Evolutionary conservation across 35 echinoderm and acorn worm species (phyloP), one percentile per base, ranked within the genome.

Genomic region (Lytechinus variegatus): DNA sequence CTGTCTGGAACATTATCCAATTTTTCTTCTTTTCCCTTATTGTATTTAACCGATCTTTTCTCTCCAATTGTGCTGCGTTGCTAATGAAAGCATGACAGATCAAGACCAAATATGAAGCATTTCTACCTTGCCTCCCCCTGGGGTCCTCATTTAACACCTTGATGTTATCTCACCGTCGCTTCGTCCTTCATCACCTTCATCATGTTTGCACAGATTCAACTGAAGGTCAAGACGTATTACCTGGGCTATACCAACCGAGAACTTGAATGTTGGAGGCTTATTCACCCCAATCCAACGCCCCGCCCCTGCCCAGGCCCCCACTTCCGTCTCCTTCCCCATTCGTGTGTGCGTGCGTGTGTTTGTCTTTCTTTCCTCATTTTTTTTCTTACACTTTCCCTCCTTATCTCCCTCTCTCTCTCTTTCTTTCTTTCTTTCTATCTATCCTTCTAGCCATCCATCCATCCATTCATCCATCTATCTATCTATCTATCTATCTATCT

Each of bases 21-120:
- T 44, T n/a, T 4, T 79, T 79, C 14, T 79, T 79, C 8, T 71
- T 79, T 79, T 79, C 19, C 19, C 66, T 79, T 79, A 24, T 24
- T 24, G 66, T 19, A 79, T 79, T 79, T 24, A 79, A 4, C 66
- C 66, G 21, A 79, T 24, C 66, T 79, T 79, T 79, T 79, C 21
- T 79, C 66, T 79, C 21, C 66, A 16, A 24, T 79, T 27, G 66
- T 79, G 66, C 66, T 79, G 24, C 66, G 19, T 79, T 79, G 19
- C 66, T 79, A 79, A 79, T 79, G 66, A 79, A 79, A 79, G 66
- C 66, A 79, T 79, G 66, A 79, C 66, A 79, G 66, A 79, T 79
- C 66, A 24, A 79, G 66, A 79, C 66, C 66, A 79, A 79, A 79
- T 79, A 79, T 79, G 66, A 79, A n/a, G 66, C 19, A 13, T 79